phyloP scores from a whole-genome alignment of 1,140 invertebrate species.

The Heliothis virescens region DNA sequence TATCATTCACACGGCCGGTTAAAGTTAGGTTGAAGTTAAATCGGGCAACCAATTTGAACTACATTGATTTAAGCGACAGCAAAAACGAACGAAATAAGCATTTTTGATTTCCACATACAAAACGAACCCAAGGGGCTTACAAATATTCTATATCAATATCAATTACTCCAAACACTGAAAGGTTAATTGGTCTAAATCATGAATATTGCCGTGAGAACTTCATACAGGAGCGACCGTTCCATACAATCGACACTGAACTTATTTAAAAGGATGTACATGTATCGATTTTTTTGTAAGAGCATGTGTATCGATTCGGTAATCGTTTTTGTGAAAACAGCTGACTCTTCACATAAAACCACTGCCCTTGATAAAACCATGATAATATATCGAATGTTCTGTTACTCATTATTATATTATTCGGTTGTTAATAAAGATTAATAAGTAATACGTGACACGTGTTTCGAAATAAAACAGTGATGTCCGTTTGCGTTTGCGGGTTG shows the following conservation, averaged over 20 bases:
- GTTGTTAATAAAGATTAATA: too few species aligned
- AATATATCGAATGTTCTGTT: too few species aligned
- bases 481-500: too few species aligned
- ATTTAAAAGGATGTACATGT: neutral
- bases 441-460: too few species aligned
- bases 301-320: neutral
- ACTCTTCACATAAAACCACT: neutral
- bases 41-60: too few species aligned
- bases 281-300: neutral
- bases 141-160: neutral
- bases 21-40: too few species aligned
- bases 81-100: neutral
- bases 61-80: too few species aligned
- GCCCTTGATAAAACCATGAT: conserved; percentile 1
- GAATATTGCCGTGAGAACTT: conserved; percentile 31
- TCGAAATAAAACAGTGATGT: too few species aligned
- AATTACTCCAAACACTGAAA: conserved; percentile 26
- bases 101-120: neutral
- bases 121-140: neutral
- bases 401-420: too few species aligned
- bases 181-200: conserved; percentile 40
- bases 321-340: neutral
- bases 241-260: conserved; percentile 14
- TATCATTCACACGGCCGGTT: too few species aligned
- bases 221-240: neutral